Evolutionary conservation across 2,797 vertebrate genomes (phyloP), one percentile per base, ranked within the genome.

Genomic region (Urocyon cinereoargenteus): DNA sequence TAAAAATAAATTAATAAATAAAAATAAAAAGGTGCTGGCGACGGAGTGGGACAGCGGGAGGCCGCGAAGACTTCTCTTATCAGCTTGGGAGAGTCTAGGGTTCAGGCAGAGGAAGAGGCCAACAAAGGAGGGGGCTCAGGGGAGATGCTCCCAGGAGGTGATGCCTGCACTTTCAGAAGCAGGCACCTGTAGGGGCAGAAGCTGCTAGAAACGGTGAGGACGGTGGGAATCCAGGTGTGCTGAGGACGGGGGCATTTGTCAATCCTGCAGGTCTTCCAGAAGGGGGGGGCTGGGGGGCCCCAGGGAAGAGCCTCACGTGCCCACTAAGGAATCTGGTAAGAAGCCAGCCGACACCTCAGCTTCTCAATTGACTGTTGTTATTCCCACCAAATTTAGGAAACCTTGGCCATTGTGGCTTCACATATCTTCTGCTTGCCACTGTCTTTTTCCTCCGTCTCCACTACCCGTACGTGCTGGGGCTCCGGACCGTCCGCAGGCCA

Each of bases 161-260:
- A 5, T 0, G 5, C 40, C 79, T 3, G 34, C 2, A 49, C 13
- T 77, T 53, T 31, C 0, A 5, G 36, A 75, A 22, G 51, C 31
- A 36, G 45, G 26, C 64, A 45, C 55, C 62, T 3, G 1, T 1
- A 2, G 11, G 79, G 15, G 8, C 70, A 49, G 45, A n/a, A 15
- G 26, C 16, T 7, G 53, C 16, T 7, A 45, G 53, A 5, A 9
- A 22, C 21, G 45, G 28, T 0, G 5, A 1, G 2, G 7, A 18
- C 14, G 2, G 11, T 24, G 62, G n/a, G 36, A 4, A 51, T 0
- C 7, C 7, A 51, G 22, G n/a, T 9, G 45, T 1, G 8, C 45
- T 1, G 14, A 4, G 22, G 24, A 24, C 40, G 1, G 7, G 0
- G 45, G 18, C 5, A 14, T 2, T 6, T 0, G 10, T 0, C 0